Evolutionary conservation across 2,888 invertebrate species (phyloP), one percentile per base, ranked within the genome.

Genomic region (Drosophila anomelani): DNA sequence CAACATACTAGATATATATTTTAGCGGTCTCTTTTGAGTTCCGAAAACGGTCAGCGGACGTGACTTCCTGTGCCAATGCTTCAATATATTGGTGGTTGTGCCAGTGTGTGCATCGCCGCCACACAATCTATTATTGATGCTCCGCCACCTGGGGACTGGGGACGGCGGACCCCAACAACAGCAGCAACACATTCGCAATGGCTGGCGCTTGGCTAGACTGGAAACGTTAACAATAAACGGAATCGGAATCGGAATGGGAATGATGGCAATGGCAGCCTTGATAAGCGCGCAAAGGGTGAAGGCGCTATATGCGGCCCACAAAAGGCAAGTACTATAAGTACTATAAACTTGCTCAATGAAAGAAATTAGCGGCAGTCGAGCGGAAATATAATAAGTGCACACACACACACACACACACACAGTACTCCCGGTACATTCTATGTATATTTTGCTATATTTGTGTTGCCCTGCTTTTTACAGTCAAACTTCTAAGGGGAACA

Each of bases 341-440:
- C 62, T 59, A 62, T 62, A 71, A 71, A 56, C 47, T 72, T 74
- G 75, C 77, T 86, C 78, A 78, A 87, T 81, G 75, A 69, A 76
- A 78, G 72, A 79, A 80, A 86, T 79, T 78, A 82, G 78, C 83
- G 87, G 75, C 80, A 77, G 68, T 79, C 73, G 77, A 90, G 81
- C 90, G 89, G 89, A 90, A 89, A 90, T 89, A 88, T 80, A 84
- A 77, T 85, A 88, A 80, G 81, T 83, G 75, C 72, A 71, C 57
- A 47, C 66, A 47, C 36, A 34, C 72, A 71, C 57, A 47, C 66
- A 47, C 36, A 34, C 67, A 20, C 20, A 20, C 20, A 20, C 20
- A 20, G 64, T 23, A 46, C 67, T 29, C 46, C 8, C 32, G 39
- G 39, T 4, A 26, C 26, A 26, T 26, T 56, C 36, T 29, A 26